Base-by-base conservation (phyloP, 2,888 invertebrate genomes). In the Ichneumoninae sp. region DNA sequence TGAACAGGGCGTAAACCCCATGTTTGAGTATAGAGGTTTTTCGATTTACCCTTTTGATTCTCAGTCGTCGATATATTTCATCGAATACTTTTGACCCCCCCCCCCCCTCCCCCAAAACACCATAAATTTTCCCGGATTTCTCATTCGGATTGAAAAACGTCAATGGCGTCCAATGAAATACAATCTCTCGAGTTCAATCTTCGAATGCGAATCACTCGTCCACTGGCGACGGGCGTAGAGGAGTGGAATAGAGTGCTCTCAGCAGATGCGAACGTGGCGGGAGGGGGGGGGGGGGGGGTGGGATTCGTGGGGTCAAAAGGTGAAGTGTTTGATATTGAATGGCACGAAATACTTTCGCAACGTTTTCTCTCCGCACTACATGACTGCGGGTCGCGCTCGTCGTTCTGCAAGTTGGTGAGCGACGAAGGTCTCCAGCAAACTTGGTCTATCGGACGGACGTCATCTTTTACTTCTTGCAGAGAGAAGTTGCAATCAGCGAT, bases 401-500 rank as follows among this genome's bases (percentile, higher is more conserved):
- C 65, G 54, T 66, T 16, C 66, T 22, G 26, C 30, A 70, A 44
- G 44, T 74, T 62, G 40, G 52, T n/a, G 71, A 40, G 19, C 36
- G 16, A 33, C 47, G 71, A 44, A 47, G 44, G 60, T 69, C 52
- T 50, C 68, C 50, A 50, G 66, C 54, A 80, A 83, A 76, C 44
- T 77, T 76, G 26, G 72, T 72, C 76, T 77, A 69, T 80, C 72
- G 80, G 62, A 77, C 60, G 40, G 47, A 60, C 74, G 69, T 69
- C 84, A 75, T 83, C 70, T 70, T 65, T 74, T 80, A 68, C 16
- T 54, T 71, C 57, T 44, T 62, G 5, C 52, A 78, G 40, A 71
- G 74, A 76, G 77, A 85, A 84, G 84, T 86, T 76, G 87, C 84
- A 87, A 87, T 87, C 84, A 84, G 81, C 70, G 80, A 86, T 86